A percentile compares a stretch with the other conserved stretches of the same genome.
Conservation (phyloP, 1,140 invertebrate species). For the Artemia franciscana region DNA sequence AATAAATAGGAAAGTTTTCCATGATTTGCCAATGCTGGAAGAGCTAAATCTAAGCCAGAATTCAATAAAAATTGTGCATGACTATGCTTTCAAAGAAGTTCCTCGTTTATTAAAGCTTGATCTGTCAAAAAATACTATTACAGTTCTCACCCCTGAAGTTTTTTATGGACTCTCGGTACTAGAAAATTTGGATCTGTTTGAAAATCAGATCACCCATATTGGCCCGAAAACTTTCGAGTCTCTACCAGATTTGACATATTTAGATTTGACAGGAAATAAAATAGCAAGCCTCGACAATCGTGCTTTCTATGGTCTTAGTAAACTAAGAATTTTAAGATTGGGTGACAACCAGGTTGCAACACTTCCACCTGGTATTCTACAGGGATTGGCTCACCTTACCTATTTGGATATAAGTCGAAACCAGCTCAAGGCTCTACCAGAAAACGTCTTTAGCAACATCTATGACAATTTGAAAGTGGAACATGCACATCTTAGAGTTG, state of each 20-base stretch:
- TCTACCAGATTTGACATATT: background rate
- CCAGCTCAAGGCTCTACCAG: background rate
- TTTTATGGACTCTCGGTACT: background rate
- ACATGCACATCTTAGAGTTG: background rate
- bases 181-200: background rate
- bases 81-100: background rate
- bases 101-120: background rate
- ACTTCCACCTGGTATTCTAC: background rate
- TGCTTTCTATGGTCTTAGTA: background rate
- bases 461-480: background rate
- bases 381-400: background rate
- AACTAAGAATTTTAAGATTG: background rate
- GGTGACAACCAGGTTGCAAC: background rate
- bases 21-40: background rate
- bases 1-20: background rate
- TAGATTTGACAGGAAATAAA: background rate
- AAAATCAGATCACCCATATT: background rate
- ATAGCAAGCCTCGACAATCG: background rate
- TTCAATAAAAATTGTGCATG: background rate
- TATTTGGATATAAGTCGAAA: background rate
- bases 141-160: background rate
- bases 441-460: background rate
- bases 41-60: background rate
- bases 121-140: background rate
- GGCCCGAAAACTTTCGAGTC: background rate